Base-by-base conservation (phyloP, 1,140 invertebrate genomes). In the Andrena cerasifolii region DNA sequence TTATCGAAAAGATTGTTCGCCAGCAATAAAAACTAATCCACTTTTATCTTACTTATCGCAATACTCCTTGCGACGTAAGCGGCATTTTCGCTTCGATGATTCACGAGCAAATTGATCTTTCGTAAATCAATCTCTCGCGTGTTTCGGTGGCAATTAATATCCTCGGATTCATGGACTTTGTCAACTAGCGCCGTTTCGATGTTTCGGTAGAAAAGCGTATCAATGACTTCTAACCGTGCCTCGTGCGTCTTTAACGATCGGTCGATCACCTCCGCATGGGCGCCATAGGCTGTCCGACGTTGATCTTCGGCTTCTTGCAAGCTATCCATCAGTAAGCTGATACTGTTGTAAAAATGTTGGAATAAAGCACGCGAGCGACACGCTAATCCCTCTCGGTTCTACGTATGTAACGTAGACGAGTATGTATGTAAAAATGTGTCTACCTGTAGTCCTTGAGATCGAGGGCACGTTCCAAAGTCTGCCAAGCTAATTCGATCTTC, bases 381-480 rank as follows among this genome's bases (percentile, higher is more conserved):
- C n/a, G n/a, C n/a, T n/a, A n/a, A n/a, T n/a, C n/a, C n/a, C n/a
- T n/a, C n/a, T n/a, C n/a, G n/a, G n/a, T n/a, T n/a, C n/a, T n/a
- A n/a, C n/a, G n/a, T n/a, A n/a, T n/a, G n/a, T n/a, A n/a, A n/a
- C n/a, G n/a, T n/a, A n/a, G n/a, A n/a, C n/a, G n/a, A n/a, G n/a
- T 40, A 40, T 40, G 7, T 54, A 2, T 14, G 18, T n/a, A n/a
- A n/a, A n/a, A n/a, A 4, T 12, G 14, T 31, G 0, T 16, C 2
- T 49, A 89, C 91, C 90, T 88, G 67, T 89, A 88, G 68, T 91
- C 80, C 78, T 91, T 90, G 67, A 88, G 84, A 62, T 92, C 91
- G 26, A 92, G 24, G 10, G 83, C 80, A n/a, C 86, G 89, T 24
- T 93, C 87, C 49, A 92, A 91, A 16, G 84, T 88, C n/a, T 80